Evolutionary conservation across 1,140 invertebrate genomes (phyloP).

Genomic region (Rhopalosiphum padi): DNA sequence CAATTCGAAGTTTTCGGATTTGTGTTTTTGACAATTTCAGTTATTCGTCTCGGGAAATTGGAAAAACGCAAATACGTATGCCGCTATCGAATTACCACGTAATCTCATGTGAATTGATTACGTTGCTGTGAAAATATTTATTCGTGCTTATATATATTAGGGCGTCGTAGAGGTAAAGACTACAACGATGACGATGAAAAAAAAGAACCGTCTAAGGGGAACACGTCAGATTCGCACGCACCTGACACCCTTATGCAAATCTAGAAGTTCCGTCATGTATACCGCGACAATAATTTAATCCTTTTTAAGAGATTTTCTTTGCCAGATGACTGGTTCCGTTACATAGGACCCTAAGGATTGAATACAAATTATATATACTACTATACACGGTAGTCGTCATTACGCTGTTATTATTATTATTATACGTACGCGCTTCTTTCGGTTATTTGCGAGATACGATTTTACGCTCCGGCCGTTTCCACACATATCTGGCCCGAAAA

Average conservation of each 20-base stretch:
- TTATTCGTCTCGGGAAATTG: constrained; percentile 13
- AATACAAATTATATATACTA: constrained; percentile 49
- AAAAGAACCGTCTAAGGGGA: constrained; percentile 12
- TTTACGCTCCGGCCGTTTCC: constrained; percentile 46
- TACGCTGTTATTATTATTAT: constrained; percentile 37
- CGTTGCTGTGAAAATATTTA: constrained; percentile 44
- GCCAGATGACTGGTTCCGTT: constrained; percentile 46
- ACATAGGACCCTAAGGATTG: constrained; percentile 37
- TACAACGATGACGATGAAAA: neutral
- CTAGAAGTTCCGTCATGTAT: constrained; percentile 42
- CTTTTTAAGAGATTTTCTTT: constrained; percentile 57
- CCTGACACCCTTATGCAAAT: constrained; percentile 58
- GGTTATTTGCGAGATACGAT: constrained; percentile 40
- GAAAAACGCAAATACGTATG: neutral
- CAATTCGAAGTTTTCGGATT: constrained; percentile 3
- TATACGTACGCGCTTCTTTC: neutral
- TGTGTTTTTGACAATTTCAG: constrained; percentile 38
- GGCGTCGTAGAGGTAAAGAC: neutral
- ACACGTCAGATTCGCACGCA: constrained; percentile 48
- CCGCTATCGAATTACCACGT: constrained; percentile 47
- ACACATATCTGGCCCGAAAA: constrained; percentile 21
- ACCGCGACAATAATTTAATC: constrained; percentile 55
- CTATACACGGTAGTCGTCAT: constrained; percentile 39
- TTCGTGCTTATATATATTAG: neutral
- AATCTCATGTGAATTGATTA: constrained; percentile 55